phyloP scores from a whole-genome alignment of 2,113 vertebrate species.

The Cyanocitta stelleri region DNA sequence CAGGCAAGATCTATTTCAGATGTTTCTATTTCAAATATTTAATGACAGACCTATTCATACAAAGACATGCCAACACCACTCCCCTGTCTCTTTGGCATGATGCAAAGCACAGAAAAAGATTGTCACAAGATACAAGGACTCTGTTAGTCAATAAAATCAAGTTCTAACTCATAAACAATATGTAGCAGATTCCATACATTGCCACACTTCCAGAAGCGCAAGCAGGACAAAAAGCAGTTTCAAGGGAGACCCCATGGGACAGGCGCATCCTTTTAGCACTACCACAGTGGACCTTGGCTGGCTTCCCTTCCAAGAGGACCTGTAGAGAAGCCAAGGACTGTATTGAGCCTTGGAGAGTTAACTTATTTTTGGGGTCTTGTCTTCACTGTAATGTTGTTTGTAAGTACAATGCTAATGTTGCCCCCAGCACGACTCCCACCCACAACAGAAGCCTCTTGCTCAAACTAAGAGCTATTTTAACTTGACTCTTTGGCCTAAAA shows the following conservation, averaged over 20 bases:
- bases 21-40: conserved; percentile 67
- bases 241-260: neutral
- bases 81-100: conserved; percentile 52
- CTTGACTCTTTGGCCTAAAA: neutral
- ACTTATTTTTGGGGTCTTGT: neutral
- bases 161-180: neutral
- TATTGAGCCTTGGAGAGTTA: neutral
- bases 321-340: neutral
- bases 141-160: conserved; percentile 23
- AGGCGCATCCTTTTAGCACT: neutral
- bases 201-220: neutral
- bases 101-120: conserved; percentile 43
- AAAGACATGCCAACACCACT: conserved; percentile 64
- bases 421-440: neutral
- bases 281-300: neutral
- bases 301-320: neutral
- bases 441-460: conserved; percentile 27
- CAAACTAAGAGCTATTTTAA: conserved; percentile 39
- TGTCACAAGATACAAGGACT: conserved; percentile 34
- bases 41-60: conserved; percentile 67
- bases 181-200: neutral
- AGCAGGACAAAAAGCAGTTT: neutral
- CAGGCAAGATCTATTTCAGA: conserved; percentile 65
- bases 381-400: neutral
- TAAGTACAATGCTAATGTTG: neutral